Evolutionary conservation across 2,888 invertebrate genomes (phyloP), one percentile per base, ranked within the genome.

Genomic region (Zaprionus lineosus): DNA sequence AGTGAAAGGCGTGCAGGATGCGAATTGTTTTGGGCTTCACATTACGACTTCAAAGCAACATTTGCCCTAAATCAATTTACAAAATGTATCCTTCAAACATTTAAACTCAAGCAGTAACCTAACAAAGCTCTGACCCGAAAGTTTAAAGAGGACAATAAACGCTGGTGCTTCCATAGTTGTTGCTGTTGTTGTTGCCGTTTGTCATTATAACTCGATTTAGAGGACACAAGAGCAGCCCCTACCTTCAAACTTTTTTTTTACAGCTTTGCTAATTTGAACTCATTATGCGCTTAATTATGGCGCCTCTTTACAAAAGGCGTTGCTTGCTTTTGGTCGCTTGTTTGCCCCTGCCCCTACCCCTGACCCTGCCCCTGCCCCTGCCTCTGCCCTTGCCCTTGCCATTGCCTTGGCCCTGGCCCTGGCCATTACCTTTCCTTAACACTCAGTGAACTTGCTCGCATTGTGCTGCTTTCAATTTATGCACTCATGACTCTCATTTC

Each of bases 41-140:
- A 24, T 8, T 24, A n/a, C 19, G 55, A 84, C 83, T 82, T 81
- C 81, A 81, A 81, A 84, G 81, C 58, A 41, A 56, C 40, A 60
- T 44, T 55, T 63, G 61, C 58, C 55, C 69, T 84, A 81, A 85
- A 79, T 85, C 85, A 83, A 82, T 85, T 83, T 83, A 50, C 47
- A 55, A 60, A 68, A 82, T 74, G 56, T 82, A 81, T 71, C 65
- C 63, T 53, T 19, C 40, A 57, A 57, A 60, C 62, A 74, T 59
- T 75, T n/a, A 59, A 56, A 59, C 59, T 72, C 68, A 66, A 59
- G 71, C 48, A 59, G 37, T 55, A 41, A 12, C 29, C 51, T 39
- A 29, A 3, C 33, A 21, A 31, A 48, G 34, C 29, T 47, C n/a
- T 18, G 21, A 9, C 37, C 7, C 12, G 29, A 48, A 51, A 53